phyloP scores from a whole-genome alignment of 2,888 invertebrate genomes.

The Diplazon laetatorius region DNA sequence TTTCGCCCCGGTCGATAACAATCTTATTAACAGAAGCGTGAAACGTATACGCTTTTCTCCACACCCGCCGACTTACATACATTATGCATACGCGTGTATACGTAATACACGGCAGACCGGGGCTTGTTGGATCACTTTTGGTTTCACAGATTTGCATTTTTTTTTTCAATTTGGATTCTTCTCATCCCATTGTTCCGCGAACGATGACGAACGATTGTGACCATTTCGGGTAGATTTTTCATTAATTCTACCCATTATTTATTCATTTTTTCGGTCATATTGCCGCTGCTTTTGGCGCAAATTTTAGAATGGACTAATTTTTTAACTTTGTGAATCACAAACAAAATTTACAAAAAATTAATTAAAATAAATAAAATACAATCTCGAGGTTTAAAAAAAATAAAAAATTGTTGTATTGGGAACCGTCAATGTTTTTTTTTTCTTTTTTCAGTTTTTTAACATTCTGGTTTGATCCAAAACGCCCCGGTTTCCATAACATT shows the following conservation, averaged over 20 bases:
- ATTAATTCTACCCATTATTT: too few species aligned
- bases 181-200: too few species aligned
- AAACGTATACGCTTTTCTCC: constrained; percentile 61
- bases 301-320: too few species aligned
- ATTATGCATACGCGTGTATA: constrained; percentile 31
- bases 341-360: neutral
- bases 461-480: neutral
- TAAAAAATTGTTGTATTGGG: too few species aligned
- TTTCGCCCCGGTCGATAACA: constrained; percentile 62
- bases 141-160: constrained; percentile 6
- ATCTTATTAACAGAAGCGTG: constrained; percentile 69
- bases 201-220: too few species aligned
- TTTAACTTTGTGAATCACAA: neutral
- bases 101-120: constrained; percentile 6
- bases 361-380: neutral
- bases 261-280: too few species aligned
- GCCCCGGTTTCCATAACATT: constrained; percentile 23
- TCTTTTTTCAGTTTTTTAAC: too few species aligned
- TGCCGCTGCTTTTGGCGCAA: too few species aligned
- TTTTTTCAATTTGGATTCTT: neutral
- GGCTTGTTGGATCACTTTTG: neutral
- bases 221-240: too few species aligned
- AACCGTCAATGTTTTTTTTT: neutral
- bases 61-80: constrained; percentile 17
- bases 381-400: too few species aligned